Percentiles rank a stretch among this genome's conserved stretches.
phyloP scores from a whole-genome alignment of 92 coral and sea anemone genomes.

The Nematostella vectensis region DNA sequence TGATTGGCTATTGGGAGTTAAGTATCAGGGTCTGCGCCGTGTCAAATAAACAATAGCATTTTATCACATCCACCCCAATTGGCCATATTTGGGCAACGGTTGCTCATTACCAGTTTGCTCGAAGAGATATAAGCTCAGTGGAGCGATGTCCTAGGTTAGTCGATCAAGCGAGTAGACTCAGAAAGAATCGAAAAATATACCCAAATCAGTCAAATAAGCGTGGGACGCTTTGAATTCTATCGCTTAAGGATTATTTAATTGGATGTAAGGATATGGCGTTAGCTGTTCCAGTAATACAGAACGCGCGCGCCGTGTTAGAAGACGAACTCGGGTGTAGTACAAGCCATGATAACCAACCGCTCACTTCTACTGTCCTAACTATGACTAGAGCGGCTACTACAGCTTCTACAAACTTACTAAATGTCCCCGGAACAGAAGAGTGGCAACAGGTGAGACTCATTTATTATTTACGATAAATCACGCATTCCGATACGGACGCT shows the following conservation, averaged over 20 bases:
- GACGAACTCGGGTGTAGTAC: conserved; percentile 21
- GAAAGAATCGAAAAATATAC: conserved; percentile 2
- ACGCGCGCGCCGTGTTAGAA: conserved; percentile 69
- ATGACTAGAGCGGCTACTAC: conserved; percentile 42
- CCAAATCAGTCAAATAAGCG: background rate
- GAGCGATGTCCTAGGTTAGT: background rate
- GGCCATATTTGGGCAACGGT: conserved; percentile 56
- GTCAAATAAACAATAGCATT: conserved; percentile 47
- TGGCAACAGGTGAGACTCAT: conserved; percentile 63
- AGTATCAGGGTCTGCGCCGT: conserved; percentile 45
- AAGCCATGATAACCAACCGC: conserved; percentile 32
- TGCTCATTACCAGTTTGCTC: conserved; percentile 3
- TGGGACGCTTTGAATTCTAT: background rate
- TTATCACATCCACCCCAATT: conserved; percentile 58
- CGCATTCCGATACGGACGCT: conserved; percentile 1
- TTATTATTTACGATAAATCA: background rate
- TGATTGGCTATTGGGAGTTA: conserved; percentile 61
- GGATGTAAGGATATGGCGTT: conserved; percentile 43
- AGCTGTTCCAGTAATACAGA: conserved; percentile 82
- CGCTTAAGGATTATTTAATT: background rate
- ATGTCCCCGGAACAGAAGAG: conserved; percentile 47
- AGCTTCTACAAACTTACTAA: conserved; percentile 11
- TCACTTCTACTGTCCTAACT: conserved; percentile 54
- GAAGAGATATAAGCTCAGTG: conserved; percentile 20
- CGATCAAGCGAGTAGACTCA: conserved; percentile 5